Evolutionary conservation across 2,797 vertebrate genomes (phyloP).

Genomic region (Merluccius polli): DNA sequence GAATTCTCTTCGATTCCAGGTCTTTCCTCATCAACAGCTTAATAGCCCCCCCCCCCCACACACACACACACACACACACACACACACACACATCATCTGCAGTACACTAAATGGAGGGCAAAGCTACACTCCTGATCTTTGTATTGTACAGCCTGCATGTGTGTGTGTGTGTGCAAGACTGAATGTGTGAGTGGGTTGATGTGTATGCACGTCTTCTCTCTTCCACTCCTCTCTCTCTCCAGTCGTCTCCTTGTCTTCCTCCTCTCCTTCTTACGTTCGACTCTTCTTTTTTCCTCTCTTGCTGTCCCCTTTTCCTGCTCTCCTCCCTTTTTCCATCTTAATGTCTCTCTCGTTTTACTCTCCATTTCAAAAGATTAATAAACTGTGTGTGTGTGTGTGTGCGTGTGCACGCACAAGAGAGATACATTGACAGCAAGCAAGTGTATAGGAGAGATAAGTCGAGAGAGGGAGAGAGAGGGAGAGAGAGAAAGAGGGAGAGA

Average conservation of each 20-base stretch:
- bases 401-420: no score
- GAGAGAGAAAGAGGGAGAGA: no score
- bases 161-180: no score
- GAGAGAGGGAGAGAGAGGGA: no score
- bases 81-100: neutral
- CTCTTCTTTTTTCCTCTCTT: neutral
- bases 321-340: constrained; percentile 26
- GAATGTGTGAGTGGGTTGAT: no score
- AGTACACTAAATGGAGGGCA: neutral
- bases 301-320: constrained; percentile 10
- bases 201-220: no score
- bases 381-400: no score
- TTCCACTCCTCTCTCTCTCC: no score
- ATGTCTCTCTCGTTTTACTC: constrained; percentile 40
- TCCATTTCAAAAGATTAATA: constrained; percentile 54
- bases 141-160: no score
- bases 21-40: constrained; percentile 50
- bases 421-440: no score
- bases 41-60: constrained; percentile 42
- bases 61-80: constrained; percentile 10
- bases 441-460: no score
- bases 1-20: constrained; percentile 54
- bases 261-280: constrained; percentile 7
- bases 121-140: neutral
- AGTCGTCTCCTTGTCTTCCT: neutral